A percentile compares a stretch with the other conserved stretches of the same genome.
phyloP scores from a whole-genome alignment of 2,797 vertebrate genomes.

The Muscicapa striata region DNA sequence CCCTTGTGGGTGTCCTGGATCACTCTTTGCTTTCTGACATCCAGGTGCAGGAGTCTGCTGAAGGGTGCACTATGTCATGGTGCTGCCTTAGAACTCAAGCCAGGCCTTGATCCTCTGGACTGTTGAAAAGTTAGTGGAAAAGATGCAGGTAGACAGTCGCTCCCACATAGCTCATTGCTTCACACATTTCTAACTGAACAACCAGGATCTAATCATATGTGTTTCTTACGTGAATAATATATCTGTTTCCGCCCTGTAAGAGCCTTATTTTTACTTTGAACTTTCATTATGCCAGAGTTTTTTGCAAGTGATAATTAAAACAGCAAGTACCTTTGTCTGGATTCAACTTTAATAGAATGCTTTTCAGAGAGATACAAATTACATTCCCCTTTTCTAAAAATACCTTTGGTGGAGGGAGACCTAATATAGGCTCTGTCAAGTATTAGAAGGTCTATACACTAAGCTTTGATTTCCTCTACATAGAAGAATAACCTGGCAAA shows the following conservation, averaged over 20 bases:
- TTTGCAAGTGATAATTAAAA: constrained; percentile 54
- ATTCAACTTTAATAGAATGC: constrained; percentile 39
- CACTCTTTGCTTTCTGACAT: background rate
- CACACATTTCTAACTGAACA: background rate
- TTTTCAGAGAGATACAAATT: constrained; percentile 42
- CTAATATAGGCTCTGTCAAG: background rate
- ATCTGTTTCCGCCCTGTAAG: background rate
- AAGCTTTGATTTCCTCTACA: constrained; percentile 43
- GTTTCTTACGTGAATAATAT: background rate
- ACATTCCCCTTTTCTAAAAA: constrained; percentile 17
- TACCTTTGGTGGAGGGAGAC: background rate
- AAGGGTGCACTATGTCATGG: background rate
- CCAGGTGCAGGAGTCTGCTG: background rate
- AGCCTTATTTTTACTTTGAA: constrained; percentile 48
- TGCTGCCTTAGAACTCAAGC: background rate
- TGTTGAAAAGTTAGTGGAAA: constrained; percentile 13
- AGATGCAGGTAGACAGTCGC: background rate
- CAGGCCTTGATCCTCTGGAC: background rate
- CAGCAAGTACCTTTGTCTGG: constrained; percentile 58
- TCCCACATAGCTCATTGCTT: background rate
- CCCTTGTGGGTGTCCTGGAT: background rate
- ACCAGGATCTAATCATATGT: background rate
- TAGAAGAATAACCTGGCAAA: constrained; percentile 34
- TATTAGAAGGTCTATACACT: background rate
- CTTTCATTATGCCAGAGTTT: background rate